phyloP scores from a whole-genome alignment of 2,113 vertebrate genomes.

The Oxyruncus cristatus region DNA sequence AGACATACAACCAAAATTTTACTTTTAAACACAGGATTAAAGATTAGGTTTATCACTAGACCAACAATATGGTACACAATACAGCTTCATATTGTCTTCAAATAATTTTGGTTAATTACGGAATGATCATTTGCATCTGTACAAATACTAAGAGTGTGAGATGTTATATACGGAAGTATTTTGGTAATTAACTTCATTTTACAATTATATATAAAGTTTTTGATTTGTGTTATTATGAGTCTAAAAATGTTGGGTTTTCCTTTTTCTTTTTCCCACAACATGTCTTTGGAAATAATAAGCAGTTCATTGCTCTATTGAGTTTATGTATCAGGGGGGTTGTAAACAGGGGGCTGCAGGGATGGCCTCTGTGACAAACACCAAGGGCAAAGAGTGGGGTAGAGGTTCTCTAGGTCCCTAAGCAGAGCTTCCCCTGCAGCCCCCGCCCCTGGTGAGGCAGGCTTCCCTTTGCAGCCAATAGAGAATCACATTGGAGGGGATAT shows the following conservation, averaged over 20 bases:
- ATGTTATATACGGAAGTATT: neutral
- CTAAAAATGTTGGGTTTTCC: neutral
- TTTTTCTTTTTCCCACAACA: neutral
- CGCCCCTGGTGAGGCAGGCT: neutral
- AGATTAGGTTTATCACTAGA: neutral
- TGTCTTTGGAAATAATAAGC: neutral
- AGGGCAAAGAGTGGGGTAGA: neutral
- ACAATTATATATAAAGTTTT: neutral
- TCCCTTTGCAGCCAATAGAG: neutral
- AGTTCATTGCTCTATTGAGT: fast-evolving
- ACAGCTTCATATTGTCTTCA: neutral
- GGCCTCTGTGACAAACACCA: neutral
- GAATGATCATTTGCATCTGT: neutral
- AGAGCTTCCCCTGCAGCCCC: neutral
- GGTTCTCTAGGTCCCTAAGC: neutral
- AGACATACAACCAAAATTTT: neutral
- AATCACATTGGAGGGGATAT: neutral
- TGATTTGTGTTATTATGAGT: neutral
- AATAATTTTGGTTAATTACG: neutral
- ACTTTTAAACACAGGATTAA: neutral
- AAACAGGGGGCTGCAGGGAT: neutral
- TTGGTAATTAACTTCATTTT: neutral
- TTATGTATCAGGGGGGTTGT: neutral
- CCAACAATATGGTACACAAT: neutral
- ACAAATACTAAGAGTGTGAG: neutral